Base-by-base conservation (phyloP, 2,888 invertebrate genomes). In the Lacanobia wlatinum region DNA sequence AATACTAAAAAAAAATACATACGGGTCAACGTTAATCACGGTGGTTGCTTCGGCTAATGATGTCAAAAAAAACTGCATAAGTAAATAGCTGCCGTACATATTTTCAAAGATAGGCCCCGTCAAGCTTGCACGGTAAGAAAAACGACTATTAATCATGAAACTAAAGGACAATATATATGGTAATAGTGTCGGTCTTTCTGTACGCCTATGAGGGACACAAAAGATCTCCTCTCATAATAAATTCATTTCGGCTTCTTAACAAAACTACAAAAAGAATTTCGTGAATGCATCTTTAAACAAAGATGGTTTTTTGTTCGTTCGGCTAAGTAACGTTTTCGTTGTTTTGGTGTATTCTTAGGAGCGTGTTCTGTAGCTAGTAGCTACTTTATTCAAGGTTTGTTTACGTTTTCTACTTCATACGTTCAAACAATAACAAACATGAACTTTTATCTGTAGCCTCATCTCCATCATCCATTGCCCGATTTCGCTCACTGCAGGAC, bases 131-230 rank as follows among this genome's bases (percentile, higher is more conserved):
- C 82, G 78, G 77, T 80, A 66, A 72, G 78, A 84, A 84, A 81
- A 70, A 71, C 66, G 67, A 80, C 87, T 73, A 89, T 90, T 85
- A 88, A 88, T 90, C 89, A 87, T 76, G 64, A 48, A 77, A 82
- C 76, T 66, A 82, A 75, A 66, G 83, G 83, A 89, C 87, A 89
- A 88, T 84, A 80, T 85, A 81, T 85, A 87, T 89, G 88, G 75
- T 86, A 88, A 88, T 85, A 82, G 73, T 76, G 80, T 78, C 85
- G 84, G 84, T 77, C 79, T 83, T 81, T 84, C 79, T 76, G 67
- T 84, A 82, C 78, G 84, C 78, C 71, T 80, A 73, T 79, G 83
- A 85, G 76, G 69, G 73, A 62, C 66, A 87, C 85, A 87, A 89
- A 87, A 82, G 86, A 83, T 77, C 64, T 78, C 62, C 38, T 70